A percentile compares a stretch with the other conserved stretches of the same genome.
phyloP scores from a whole-genome alignment of 1,140 invertebrate genomes.

The Zaprionus davidi region DNA sequence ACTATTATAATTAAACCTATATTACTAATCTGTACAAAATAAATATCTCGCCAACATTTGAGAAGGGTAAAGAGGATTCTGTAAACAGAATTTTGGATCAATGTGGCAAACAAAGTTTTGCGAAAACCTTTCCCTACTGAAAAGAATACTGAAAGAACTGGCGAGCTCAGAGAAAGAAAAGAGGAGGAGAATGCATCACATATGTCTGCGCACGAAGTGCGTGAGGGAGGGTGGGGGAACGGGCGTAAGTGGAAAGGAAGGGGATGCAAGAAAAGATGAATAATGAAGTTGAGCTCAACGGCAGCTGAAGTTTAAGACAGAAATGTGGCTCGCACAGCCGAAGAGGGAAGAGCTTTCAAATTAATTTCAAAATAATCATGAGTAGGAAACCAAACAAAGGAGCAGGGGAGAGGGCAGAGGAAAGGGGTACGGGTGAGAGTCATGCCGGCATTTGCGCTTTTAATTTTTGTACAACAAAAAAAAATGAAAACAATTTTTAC shows the following conservation, averaged over 20 bases:
- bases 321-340: constrained; percentile 36
- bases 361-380: constrained; percentile 80
- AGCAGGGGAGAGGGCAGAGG: not conserved
- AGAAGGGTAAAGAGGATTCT: not conserved
- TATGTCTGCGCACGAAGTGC: not conserved
- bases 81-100: constrained; percentile 1
- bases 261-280: constrained; percentile 29
- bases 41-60: too few species aligned
- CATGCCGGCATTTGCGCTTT: constrained; percentile 42
- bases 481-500: constrained; percentile 17
- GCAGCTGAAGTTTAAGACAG: constrained; percentile 40
- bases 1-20: too few species aligned
- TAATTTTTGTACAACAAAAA: constrained; percentile 37
- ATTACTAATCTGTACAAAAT: too few species aligned
- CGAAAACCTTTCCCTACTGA: not conserved
- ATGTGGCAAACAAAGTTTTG: not conserved
- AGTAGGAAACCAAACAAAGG: constrained; percentile 43
- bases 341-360: constrained; percentile 66
- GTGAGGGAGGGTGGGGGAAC: not conserved
- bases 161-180: not conserved
- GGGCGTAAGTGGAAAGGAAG: not conserved
- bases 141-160: not conserved
- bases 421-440: not conserved
- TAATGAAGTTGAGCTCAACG: constrained; percentile 36
- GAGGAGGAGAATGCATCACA: not conserved